Evolutionary conservation across 2,113 vertebrate species (phyloP).

Genomic region (Theristicus caerulescens): DNA sequence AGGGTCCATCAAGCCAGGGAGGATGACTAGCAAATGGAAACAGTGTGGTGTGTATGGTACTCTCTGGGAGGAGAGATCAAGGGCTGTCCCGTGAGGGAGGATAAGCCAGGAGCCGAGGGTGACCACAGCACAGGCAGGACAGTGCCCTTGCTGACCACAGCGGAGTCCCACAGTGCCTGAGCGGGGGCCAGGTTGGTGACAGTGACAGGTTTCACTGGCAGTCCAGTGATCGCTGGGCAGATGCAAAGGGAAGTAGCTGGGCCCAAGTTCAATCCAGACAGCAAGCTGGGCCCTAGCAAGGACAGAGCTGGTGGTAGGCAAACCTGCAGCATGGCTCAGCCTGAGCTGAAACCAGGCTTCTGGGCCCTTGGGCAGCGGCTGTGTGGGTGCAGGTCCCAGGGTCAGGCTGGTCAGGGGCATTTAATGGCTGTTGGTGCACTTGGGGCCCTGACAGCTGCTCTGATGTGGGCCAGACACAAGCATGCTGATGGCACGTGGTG

Average conservation of each 20-base stretch:
- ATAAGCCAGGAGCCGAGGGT: not conserved
- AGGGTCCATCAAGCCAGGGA: not conserved
- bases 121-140: not conserved
- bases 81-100: not conserved
- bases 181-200: not conserved
- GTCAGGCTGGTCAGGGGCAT: not conserved
- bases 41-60: not conserved
- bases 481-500: not conserved
- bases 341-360: not conserved
- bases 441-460: not conserved
- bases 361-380: not conserved
- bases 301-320: rapidly evolving
- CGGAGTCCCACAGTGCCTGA: not conserved
- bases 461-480: not conserved
- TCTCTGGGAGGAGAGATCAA: not conserved
- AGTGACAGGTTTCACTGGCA: not conserved
- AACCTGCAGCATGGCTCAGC: not conserved
- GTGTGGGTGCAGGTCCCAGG: not conserved
- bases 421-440: not conserved
- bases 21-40: not conserved
- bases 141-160: not conserved
- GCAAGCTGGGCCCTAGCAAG: not conserved
- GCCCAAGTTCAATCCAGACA: not conserved
- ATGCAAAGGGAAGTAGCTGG: not conserved
- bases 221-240: not conserved